Conservation (phyloP, 2,888 invertebrate genomes). For the Drosophila prolongata region DNA sequence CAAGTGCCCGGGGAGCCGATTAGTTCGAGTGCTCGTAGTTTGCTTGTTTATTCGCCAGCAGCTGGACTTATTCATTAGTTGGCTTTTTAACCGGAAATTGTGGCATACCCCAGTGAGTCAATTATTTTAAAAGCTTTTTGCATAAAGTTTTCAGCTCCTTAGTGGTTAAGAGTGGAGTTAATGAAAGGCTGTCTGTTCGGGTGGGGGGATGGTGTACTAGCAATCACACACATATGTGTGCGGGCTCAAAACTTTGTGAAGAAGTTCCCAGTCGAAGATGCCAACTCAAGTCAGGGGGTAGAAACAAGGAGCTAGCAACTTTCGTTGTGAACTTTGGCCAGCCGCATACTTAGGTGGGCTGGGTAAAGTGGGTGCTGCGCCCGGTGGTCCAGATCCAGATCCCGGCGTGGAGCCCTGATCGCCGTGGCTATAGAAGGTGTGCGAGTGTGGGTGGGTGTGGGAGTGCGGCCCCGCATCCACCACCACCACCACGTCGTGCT, state of each 20-base stretch:
- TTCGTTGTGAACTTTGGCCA: constrained; percentile 31
- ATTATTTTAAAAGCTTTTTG: constrained; percentile 82
- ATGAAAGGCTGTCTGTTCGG: constrained; percentile 48
- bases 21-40: constrained; percentile 9
- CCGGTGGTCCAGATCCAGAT: constrained; percentile 63
- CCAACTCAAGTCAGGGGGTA: constrained; percentile 40
- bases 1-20: constrained; percentile 50
- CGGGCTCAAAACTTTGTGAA: constrained; percentile 39
- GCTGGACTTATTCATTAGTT: constrained; percentile 71
- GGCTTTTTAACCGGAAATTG: constrained; percentile 77
- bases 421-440: constrained; percentile 70
- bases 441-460: constrained; percentile 58
- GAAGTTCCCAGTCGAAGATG: constrained; percentile 53
- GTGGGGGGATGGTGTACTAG: not conserved
- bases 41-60: constrained; percentile 7
- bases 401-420: constrained; percentile 54
- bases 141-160: constrained; percentile 62
- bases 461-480: constrained; percentile 69
- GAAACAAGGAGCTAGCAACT: constrained; percentile 1
- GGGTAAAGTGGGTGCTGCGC: constrained; percentile 52
- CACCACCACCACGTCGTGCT: constrained; percentile 81
- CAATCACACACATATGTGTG: constrained; percentile 25
- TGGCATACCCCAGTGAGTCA: constrained; percentile 78
- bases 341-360: constrained; percentile 61
- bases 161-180: constrained; percentile 65